Conservation (phyloP, 2,797 vertebrate species). For the Bradypodion pumilum region DNA sequence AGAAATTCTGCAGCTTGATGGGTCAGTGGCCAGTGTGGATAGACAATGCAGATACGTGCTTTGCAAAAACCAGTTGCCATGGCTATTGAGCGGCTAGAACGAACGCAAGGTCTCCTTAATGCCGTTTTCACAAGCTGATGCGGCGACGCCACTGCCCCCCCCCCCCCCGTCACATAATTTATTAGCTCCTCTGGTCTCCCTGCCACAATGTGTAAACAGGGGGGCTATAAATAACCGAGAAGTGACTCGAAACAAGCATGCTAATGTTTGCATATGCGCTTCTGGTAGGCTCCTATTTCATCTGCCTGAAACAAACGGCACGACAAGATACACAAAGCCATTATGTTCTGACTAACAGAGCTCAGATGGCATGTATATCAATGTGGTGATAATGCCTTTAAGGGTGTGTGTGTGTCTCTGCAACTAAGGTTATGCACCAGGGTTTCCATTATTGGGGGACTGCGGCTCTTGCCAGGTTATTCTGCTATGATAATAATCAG, state of each 20-base stretch:
- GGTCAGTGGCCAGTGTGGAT: conserved; percentile 5
- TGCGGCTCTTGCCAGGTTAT: conserved; percentile 21
- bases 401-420: conserved; percentile 19
- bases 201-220: conserved; percentile 47
- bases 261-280: conserved; percentile 56
- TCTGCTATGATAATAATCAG: no score
- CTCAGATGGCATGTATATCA: conserved; percentile 65
- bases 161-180: neutral
- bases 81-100: conserved; percentile 52
- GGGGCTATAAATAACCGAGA: conserved; percentile 67
- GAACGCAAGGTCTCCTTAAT: conserved; percentile 38
- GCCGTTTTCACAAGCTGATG: conserved; percentile 21
- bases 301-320: conserved; percentile 62
- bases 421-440: conserved; percentile 53
- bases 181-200: conserved; percentile 49
- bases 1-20: conserved; percentile 16
- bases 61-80: conserved; percentile 48
- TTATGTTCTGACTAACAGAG: conserved; percentile 56
- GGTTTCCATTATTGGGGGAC: conserved; percentile 56
- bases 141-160: no score
- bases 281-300: conserved; percentile 64
- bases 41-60: neutral
- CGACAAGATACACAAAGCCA: conserved; percentile 67
- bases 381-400: conserved; percentile 46
- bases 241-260: conserved; percentile 49